phyloP scores from a whole-genome alignment of 2,113 vertebrate genomes.

The Falcunculus frontatus region DNA sequence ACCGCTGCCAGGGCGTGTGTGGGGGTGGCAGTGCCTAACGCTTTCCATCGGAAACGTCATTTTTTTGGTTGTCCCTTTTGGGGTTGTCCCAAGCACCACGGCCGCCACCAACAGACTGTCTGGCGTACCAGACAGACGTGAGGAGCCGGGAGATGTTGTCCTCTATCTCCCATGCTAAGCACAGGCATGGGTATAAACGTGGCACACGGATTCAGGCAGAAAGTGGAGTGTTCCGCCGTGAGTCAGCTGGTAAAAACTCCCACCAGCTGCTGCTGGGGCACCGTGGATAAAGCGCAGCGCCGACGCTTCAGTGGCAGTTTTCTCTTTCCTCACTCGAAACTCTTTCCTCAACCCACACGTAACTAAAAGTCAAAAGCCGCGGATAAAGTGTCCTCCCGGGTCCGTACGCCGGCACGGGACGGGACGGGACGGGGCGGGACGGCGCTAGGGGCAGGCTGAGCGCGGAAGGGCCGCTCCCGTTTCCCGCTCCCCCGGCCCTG shows the following conservation, averaged over 20 bases:
- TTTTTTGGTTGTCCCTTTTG: background rate
- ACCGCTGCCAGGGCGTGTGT: background rate
- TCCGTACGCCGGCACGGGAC: fast-evolving
- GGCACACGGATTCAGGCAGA: background rate
- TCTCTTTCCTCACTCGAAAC: background rate
- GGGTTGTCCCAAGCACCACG: background rate
- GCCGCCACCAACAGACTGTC: fast-evolving
- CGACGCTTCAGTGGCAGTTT: background rate
- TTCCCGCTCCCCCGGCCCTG: background rate
- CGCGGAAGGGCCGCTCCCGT: background rate
- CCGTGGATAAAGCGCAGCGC: background rate
- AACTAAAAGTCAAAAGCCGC: background rate
- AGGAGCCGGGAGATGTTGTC: background rate
- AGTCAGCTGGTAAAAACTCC: background rate
- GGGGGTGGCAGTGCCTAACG: background rate
- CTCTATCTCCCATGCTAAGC: background rate
- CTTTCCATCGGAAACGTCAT: background rate
- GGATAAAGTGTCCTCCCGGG: background rate
- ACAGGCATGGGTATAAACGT: background rate
- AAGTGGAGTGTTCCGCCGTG: background rate
- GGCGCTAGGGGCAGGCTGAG: background rate
- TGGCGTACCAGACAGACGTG: fast-evolving
- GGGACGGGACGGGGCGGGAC: background rate
- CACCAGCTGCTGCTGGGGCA: background rate
- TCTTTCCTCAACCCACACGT: background rate